Evolutionary conservation across 2,888 invertebrate species (phyloP).

Genomic region (Ephialtes manifestator): DNA sequence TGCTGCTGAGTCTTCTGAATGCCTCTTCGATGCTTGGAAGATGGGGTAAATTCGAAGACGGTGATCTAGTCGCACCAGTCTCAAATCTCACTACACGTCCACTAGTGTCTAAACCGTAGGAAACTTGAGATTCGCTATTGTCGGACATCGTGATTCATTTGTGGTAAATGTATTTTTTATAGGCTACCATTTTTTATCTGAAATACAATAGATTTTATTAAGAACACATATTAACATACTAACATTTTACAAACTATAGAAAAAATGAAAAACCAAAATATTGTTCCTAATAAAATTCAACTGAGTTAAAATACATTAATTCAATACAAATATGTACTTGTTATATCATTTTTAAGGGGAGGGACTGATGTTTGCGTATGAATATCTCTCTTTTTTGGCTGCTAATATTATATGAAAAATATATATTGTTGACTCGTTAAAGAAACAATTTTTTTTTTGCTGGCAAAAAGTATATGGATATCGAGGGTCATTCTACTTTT

Average conservation of each 20-base stretch:
- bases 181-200: conserved; percentile 48
- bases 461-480: too few species aligned
- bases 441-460: too few species aligned
- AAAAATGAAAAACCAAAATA: not conserved
- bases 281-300: not conserved
- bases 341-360: too few species aligned
- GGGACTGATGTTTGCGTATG: too few species aligned
- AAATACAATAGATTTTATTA: not conserved
- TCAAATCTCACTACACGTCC: conserved; percentile 77
- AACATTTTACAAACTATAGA: not conserved
- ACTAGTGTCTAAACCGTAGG: conserved; percentile 76
- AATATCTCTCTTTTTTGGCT: too few species aligned
- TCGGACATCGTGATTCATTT: conserved; percentile 79
- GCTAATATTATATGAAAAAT: too few species aligned
- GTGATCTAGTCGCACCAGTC: conserved; percentile 68
- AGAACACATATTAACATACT: too few species aligned
- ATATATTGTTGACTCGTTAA: too few species aligned
- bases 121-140: conserved; percentile 75
- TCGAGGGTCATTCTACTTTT: too few species aligned
- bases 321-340: not conserved
- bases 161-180: conserved; percentile 14
- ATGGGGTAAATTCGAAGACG: conserved; percentile 67
- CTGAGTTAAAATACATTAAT: not conserved
- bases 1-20: conserved; percentile 77
- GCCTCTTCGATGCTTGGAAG: conserved; percentile 78